Percentiles rank a stretch among this genome's conserved stretches.
Evolutionary conservation across 2,113 vertebrate genomes (phyloP).

Genomic region (Paradisaea rubra): DNA sequence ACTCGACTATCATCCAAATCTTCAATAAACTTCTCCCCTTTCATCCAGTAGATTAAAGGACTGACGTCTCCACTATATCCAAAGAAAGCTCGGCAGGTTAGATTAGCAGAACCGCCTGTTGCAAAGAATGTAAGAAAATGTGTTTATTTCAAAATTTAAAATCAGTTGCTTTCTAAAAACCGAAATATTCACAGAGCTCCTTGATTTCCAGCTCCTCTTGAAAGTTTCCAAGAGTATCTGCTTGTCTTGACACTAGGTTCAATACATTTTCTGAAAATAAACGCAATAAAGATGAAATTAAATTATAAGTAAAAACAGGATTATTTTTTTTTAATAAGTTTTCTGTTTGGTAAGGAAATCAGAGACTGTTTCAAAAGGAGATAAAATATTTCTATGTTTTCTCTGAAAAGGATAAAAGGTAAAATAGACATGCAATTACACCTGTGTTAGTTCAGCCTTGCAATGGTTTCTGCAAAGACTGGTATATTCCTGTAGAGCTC

Average conservation of each 20-base stretch:
- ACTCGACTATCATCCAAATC: conserved; percentile 95
- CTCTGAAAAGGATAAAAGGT: not conserved
- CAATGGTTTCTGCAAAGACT: not conserved
- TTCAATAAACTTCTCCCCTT: conserved; percentile 98
- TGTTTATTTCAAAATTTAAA: conserved; percentile 21
- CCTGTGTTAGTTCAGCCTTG: not conserved
- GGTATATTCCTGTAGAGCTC: not conserved
- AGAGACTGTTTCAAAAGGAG: not conserved
- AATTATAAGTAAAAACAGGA: not conserved
- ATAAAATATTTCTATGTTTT: not conserved
- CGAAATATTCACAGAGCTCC: not conserved
- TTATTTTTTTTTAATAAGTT: not conserved
- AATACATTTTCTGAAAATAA: not conserved
- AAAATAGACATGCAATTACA: not conserved
- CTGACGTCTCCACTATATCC: conserved; percentile 97
- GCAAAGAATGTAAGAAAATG: conserved; percentile 57
- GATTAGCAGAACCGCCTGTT: conserved; percentile 87
- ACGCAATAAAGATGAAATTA: not conserved
- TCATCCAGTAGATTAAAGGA: conserved; percentile 98
- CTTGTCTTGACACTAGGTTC: not conserved
- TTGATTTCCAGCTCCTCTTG: not conserved
- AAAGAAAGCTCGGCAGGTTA: conserved; percentile 96
- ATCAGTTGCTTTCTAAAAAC: not conserved
- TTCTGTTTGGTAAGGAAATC: not conserved
- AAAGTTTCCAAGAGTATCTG: not conserved